phyloP scores from a whole-genome alignment of 2,888 invertebrate genomes.

The Dryobotodes eremita region DNA sequence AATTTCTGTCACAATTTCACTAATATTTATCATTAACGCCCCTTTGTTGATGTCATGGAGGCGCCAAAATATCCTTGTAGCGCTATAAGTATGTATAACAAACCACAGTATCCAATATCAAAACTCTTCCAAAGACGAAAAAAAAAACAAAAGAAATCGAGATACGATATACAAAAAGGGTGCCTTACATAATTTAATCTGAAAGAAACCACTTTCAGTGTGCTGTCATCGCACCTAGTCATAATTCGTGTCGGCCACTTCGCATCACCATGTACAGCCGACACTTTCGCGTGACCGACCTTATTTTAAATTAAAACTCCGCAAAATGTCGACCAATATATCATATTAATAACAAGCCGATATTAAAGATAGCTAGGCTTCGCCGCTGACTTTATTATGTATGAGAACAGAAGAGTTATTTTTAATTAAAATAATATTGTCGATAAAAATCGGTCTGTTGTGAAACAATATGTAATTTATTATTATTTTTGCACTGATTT shows the following conservation, averaged over 20 bases:
- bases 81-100: background rate
- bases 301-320: constrained; percentile 72
- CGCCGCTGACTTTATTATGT: constrained; percentile 28
- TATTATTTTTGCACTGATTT: background rate
- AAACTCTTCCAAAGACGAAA: background rate
- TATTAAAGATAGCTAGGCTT: constrained; percentile 58
- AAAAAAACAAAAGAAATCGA: constrained; percentile 11
- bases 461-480: background rate
- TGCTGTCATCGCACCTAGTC: constrained; percentile 54
- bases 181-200: constrained; percentile 49
- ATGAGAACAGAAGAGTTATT: constrained; percentile 12
- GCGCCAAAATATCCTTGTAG: background rate
- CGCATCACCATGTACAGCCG: constrained; percentile 49
- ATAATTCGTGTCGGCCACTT: constrained; percentile 46
- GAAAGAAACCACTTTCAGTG: constrained; percentile 60
- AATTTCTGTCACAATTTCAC: too few species aligned
- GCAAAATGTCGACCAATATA: constrained; percentile 73
- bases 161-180: constrained; percentile 1
- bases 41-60: background rate
- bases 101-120: background rate
- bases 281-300: constrained; percentile 67
- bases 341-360: constrained; percentile 69
- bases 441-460: background rate
- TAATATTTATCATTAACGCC: background rate
- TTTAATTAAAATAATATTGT: constrained; percentile 34